These are phyloP conservation scores for Stratiolaelaps scimitus DNA, from an alignment of 1,140 invertebrate genomes.

Conservation along the genomic window DNA sequence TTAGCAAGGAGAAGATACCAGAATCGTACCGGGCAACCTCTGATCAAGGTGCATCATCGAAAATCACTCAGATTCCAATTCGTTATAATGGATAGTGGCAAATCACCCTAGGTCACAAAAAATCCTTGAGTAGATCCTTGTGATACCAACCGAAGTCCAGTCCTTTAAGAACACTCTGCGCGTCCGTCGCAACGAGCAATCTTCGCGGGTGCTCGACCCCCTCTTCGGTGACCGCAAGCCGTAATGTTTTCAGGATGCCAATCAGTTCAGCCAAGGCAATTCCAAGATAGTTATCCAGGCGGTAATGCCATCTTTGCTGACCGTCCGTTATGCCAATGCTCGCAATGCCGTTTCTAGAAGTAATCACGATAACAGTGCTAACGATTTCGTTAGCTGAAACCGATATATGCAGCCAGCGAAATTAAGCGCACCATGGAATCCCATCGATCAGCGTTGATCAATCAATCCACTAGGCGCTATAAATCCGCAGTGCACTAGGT, in stretches of 20 bases:
- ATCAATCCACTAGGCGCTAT: too few relatives aligned
- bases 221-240: background rate
- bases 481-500: too few relatives aligned
- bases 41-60: too few relatives aligned
- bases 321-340: constrained; percentile 8
- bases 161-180: background rate
- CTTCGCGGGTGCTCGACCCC: background rate
- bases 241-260: background rate
- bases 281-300: background rate
- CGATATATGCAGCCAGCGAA: too few relatives aligned
- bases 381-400: too few relatives aligned
- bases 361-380: too few relatives aligned
- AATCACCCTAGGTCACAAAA: background rate
- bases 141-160: background rate
- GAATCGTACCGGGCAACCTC: too few relatives aligned
- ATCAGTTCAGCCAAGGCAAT: background rate
- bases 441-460: too few relatives aligned
- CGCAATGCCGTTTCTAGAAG: background rate
- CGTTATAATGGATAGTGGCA: too few relatives aligned
- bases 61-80: too few relatives aligned
- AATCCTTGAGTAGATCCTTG: background rate
- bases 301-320: background rate
- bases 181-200: background rate
- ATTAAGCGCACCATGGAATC: too few relatives aligned
- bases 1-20: too few relatives aligned